Conservation (phyloP, 2,797 vertebrate genomes). For the Petrocephalus schoutedeni region DNA sequence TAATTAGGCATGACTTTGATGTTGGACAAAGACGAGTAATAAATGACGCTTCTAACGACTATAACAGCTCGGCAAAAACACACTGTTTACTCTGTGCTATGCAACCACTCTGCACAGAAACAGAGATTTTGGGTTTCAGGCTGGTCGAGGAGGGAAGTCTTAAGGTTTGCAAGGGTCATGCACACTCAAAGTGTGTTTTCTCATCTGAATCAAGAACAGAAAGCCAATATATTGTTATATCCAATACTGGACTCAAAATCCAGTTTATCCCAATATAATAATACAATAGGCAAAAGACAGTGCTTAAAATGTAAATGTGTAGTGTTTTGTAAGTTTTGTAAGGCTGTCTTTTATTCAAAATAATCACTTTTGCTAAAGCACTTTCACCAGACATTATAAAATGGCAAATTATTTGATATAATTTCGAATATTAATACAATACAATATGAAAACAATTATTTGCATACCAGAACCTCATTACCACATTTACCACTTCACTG, state of each 20-base stretch:
- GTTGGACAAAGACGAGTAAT: background rate
- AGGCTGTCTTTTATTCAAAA: conserved; percentile 5
- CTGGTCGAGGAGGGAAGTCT: background rate
- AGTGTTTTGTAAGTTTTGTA: conserved; percentile 9
- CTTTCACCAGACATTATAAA: conserved; percentile 9
- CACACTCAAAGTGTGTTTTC: conserved; percentile 16
- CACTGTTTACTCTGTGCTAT: background rate
- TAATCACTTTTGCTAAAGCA: conserved; percentile 16
- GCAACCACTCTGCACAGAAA: background rate
- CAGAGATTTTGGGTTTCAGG: background rate
- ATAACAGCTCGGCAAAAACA: background rate
- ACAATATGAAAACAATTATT: conserved; percentile 22
- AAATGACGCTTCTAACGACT: background rate
- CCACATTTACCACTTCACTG: conserved; percentile 1
- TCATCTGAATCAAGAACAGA: background rate
- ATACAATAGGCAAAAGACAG: background rate
- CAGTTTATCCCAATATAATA: conserved; percentile 13
- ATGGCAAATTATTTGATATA: conserved; percentile 16
- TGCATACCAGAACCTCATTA: conserved; percentile 13
- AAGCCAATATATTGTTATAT: background rate
- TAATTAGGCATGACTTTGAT: background rate
- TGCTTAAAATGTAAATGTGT: conserved; percentile 16
- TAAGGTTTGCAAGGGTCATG: background rate
- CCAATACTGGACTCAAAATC: background rate
- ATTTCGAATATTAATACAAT: conserved; percentile 22